These are phyloP conservation scores for Temnothorax longispinosus DNA, from an alignment of 1,140 invertebrate genomes.

Conservation along the genomic window DNA sequence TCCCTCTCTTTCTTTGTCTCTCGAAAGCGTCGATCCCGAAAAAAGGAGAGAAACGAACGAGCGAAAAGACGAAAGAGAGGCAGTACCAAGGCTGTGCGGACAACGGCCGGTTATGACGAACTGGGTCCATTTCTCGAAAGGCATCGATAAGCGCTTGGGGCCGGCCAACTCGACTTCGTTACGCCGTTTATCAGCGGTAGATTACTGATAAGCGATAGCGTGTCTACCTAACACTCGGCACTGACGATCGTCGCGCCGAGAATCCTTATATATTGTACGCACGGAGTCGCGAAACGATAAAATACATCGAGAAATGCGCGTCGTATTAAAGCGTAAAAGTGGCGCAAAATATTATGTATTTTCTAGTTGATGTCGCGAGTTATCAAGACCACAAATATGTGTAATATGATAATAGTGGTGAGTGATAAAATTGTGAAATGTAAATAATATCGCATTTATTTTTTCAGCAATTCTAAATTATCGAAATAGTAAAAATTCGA, in stretches of 20 bases:
- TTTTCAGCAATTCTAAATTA: background rate
- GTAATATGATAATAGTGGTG: background rate
- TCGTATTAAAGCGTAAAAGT: background rate
- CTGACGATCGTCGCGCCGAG: background rate
- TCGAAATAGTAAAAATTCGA: background rate
- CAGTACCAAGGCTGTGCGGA: constrained; percentile 32
- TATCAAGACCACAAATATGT: background rate
- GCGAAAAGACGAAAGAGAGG: background rate
- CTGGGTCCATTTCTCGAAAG: constrained; percentile 71
- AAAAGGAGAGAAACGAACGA: background rate
- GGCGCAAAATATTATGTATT: background rate
- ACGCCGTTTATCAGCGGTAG: constrained; percentile 70
- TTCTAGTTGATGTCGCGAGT: background rate
- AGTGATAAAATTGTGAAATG: background rate
- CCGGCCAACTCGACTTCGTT: constrained; percentile 67
- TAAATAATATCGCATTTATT: background rate
- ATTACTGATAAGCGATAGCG: constrained; percentile 74
- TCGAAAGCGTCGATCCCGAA: background rate
- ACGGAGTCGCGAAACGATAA: background rate
- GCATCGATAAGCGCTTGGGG: constrained; percentile 58
- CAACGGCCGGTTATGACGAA: constrained; percentile 55
- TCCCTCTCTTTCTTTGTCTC: background rate
- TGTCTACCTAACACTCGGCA: constrained; percentile 43
- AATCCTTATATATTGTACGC: constrained; percentile 28
- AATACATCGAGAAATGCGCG: background rate